Evolutionary conservation across 2,797 vertebrate genomes (phyloP), one percentile per base, ranked within the genome.

Genomic region (Eospalax fontanierii): DNA sequence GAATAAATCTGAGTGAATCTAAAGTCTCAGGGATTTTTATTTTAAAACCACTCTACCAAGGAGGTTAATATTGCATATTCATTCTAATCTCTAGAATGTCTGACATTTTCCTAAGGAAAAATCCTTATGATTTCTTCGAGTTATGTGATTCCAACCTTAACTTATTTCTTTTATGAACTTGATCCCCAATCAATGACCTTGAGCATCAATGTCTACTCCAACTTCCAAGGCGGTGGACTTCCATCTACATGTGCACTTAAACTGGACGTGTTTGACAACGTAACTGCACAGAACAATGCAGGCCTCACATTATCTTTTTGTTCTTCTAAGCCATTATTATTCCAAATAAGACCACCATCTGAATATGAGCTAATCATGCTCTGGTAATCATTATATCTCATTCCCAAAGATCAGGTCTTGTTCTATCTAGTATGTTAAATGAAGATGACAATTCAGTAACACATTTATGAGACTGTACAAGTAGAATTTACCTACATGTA

Each of bases 311-410:
- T 87, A 66, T 38, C 66, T 4, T 8, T 76, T 87, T 90, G 10
- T 24, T 38, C 63, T 89, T 81, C 38, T 90, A 57, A 84, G 30
- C 61, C 92, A 68, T 66, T 89, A 75, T 38, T 87, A 22, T 19
- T 57, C 90, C 71, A 81, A 78, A 74, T 96, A 66, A 78, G 33
- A 86, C 26, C 50, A 68, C 2, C n/a, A 12, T 82, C 68, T 84
- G 43, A 18, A 50, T 76, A 50, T 66, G 43, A 65, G 28, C 50
- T 91, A 70, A 63, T 82, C 7, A 71, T 46, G 35, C 18, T 88
- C 30, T 93, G 57, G 40, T 57, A 59, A 84, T 96, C 21, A 76
- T 1, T 89, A 30, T 35, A 61, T 93, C 66, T 90, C 21, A 33
- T 2, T 91, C 33, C 24, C 38, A 66, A 66, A 94, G 24, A 35